Base-by-base conservation (phyloP, 2,797 vertebrate genomes). In the Clarias platycephalus region DNA sequence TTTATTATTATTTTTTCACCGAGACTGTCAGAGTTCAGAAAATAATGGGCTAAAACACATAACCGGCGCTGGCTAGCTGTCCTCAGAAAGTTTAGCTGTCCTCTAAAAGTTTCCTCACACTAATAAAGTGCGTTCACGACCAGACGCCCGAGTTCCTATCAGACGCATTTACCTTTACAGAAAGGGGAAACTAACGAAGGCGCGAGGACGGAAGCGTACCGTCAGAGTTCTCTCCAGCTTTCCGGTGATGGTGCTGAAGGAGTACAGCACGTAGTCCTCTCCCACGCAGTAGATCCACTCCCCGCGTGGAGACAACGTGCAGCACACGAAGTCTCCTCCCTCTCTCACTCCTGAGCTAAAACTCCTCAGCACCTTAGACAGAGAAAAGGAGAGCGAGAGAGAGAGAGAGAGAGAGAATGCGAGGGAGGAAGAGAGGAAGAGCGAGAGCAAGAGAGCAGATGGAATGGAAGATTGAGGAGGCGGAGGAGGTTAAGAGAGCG, bases 281-380 rank as follows among this genome's bases (percentile, higher is more conserved):
- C 98, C 98, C 84, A 99, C 98, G 49, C 98, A 99, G 95, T 99
- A 98, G 93, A 99, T 99, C 98, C 98, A 99, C 92, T 99, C 98
- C 2, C 98, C 98, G 2, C 97, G 97, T 67, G 98, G 98, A 4
- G 98, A 99, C 88, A 99, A 95, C 0, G 97, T 96, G 84, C 97
- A 99, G 94, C 98, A 99, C 82, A 99, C 97, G 44, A 99, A 99
- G 93, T 99, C 98, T 88, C 97, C 98, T 0, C 98, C 98, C 94
- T 99, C 97, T 89, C 98, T 96, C 90, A 98, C 98, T 94, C 98
- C 97, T 62, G 98, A 99, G 94, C 97, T 99, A 90, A 99, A 99
- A 87, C 98, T 99, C 93, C 98, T 97, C 88, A 99, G 97, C 75
- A 99, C 99, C 98, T 99, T 92, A 20, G 18, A 83, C 5, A 81